A percentile compares a stretch with the other conserved stretches of the same genome.
Evolutionary conservation across 2,888 invertebrate species (phyloP).

Genomic region (Sinodicranocentrus sp.): DNA sequence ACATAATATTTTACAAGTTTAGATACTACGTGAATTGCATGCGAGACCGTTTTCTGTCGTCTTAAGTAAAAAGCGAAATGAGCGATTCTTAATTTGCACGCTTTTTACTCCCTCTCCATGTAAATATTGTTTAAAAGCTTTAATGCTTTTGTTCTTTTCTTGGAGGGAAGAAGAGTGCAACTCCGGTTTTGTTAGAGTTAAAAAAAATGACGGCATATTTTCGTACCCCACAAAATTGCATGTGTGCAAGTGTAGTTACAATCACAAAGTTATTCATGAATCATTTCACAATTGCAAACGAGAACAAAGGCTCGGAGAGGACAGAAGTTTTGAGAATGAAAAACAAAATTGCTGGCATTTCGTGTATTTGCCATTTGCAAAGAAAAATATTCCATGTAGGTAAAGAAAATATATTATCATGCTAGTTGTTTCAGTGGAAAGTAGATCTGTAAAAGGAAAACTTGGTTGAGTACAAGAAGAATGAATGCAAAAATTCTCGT

Average conservation of each 20-base stretch:
- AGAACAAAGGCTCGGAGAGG: not conserved
- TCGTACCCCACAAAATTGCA: too few species aligned
- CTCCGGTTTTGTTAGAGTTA: too few species aligned
- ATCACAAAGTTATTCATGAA: too few species aligned
- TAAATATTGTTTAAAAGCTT: too few species aligned
- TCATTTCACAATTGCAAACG: not conserved
- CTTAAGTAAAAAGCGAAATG: slow-evolving; percentile 16
- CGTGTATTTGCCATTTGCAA: not conserved
- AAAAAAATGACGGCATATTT: too few species aligned
- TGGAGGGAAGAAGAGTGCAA: too few species aligned
- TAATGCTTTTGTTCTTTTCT: too few species aligned
- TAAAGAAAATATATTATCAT: slow-evolving; percentile 1
- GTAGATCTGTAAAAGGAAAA: not conserved
- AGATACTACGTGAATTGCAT: too few species aligned
- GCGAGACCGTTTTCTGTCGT: too few species aligned
- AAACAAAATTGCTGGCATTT: too few species aligned
- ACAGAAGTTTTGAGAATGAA: not conserved
- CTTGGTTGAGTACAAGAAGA: not conserved
- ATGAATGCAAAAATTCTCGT: not conserved
- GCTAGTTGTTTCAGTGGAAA: not conserved
- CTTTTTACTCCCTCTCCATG: slow-evolving; percentile 14
- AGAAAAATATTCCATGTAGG: not conserved
- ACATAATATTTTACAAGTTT: too few species aligned
- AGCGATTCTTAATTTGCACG: slow-evolving; percentile 27
- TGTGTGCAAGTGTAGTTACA: too few species aligned